Conservation (phyloP, 1,140 invertebrate genomes). For the Notospermus geniculatus region DNA sequence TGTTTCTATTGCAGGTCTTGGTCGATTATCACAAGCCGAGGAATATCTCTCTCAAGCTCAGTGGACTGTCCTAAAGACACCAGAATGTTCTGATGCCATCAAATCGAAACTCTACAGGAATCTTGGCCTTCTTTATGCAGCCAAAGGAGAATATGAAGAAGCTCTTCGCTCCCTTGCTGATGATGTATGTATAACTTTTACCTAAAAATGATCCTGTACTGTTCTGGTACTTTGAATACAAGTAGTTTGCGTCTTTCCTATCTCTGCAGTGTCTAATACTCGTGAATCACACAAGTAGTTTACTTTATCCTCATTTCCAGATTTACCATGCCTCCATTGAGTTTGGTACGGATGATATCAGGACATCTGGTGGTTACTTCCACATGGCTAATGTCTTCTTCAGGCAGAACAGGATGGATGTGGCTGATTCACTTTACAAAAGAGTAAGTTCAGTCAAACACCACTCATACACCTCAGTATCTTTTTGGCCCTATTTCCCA, state of each 20-base stretch:
- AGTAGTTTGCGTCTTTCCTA: too few relatives aligned
- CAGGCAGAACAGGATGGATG: constrained; percentile 50
- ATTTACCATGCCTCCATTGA: constrained; percentile 56
- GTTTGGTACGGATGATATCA: constrained; percentile 53
- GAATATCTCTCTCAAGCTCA: constrained; percentile 56
- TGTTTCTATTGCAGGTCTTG: constrained; percentile 48
- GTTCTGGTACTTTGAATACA: too few relatives aligned
- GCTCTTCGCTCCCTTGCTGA: constrained; percentile 50
- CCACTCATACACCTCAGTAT: too few relatives aligned
- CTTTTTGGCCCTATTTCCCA: too few relatives aligned
- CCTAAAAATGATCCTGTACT: too few relatives aligned
- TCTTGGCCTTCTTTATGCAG: constrained; percentile 52
- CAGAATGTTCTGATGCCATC: constrained; percentile 52
- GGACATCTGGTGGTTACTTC: constrained; percentile 56
- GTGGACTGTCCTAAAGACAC: constrained; percentile 56
- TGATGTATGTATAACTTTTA: constrained; percentile 56
- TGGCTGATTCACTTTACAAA: constrained; percentile 52
- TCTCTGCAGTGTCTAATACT: too few relatives aligned
- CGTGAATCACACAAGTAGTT: too few relatives aligned
- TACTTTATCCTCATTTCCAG: too few relatives aligned
- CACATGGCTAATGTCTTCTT: constrained; percentile 57
- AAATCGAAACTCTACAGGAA: constrained; percentile 55
- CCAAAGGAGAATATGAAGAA: constrained; percentile 54
- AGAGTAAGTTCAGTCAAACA: constrained; percentile 34
- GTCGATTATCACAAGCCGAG: constrained; percentile 51